These are phyloP conservation scores for Antechinus stuartii DNA, from an alignment of 2,113 vertebrate species.

Conservation along the genomic window DNA sequence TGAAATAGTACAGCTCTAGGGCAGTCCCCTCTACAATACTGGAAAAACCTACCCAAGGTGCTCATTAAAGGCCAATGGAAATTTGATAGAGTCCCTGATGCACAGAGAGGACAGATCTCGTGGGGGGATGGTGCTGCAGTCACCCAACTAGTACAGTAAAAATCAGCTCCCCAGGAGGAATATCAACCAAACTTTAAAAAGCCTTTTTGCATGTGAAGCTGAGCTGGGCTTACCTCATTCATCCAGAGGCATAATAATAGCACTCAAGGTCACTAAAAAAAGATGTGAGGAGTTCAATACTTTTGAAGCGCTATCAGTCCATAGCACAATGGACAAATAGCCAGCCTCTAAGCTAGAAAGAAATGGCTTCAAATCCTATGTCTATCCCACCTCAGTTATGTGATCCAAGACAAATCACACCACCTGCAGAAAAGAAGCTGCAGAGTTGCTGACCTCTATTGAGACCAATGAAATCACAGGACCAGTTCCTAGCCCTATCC, in stretches of 20 bases:
- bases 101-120: neutral
- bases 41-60: constrained; percentile 1
- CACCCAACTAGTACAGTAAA: constrained; percentile 10
- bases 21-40: neutral
- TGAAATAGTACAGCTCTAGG: neutral
- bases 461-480: neutral
- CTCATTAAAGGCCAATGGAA: constrained; percentile 45
- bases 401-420: neutral
- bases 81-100: neutral
- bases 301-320: neutral
- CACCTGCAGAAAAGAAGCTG: neutral
- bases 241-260: neutral
- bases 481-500: neutral
- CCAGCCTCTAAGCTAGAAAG: neutral
- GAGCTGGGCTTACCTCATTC: neutral
- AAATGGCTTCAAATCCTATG: neutral
- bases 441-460: neutral
- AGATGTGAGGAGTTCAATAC: neutral
- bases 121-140: neutral
- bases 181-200: constrained; percentile 37
- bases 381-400: neutral
- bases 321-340: neutral
- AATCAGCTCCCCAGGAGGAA: neutral
- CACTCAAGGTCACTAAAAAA: constrained; percentile 16
- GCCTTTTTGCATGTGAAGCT: constrained; percentile 4